These are phyloP conservation scores for Schizothorax lantsangensis DNA, from an alignment of 2,797 vertebrate species.

Conservation along the genomic window DNA sequence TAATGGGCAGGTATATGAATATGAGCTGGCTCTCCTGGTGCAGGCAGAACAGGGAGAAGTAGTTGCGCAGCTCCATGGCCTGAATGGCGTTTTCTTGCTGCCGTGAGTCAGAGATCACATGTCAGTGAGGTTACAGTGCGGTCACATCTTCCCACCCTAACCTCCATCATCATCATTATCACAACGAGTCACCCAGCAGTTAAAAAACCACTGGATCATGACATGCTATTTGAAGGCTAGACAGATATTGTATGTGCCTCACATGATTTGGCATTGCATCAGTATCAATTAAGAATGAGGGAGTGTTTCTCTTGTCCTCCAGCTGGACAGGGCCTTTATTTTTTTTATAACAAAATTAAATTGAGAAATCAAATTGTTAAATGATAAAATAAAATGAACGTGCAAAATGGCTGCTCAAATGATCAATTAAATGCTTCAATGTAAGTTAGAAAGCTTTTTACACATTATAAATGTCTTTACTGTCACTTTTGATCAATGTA, in stretches of 20 bases:
- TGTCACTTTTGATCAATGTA: neutral
- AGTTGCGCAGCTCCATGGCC: slow-evolving; percentile 95
- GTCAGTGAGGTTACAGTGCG: slow-evolving; percentile 30
- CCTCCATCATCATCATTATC: neutral
- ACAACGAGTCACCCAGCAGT: neutral
- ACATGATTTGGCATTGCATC: neutral
- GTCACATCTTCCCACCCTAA: slow-evolving; percentile 3
- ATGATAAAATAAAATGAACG: neutral
- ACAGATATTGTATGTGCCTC: neutral
- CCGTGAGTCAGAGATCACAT: slow-evolving; percentile 6
- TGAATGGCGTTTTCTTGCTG: slow-evolving; percentile 97
- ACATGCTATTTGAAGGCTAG: slow-evolving; percentile 9
- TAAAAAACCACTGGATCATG: slow-evolving; percentile 6
- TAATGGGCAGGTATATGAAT: slow-evolving; percentile 93
- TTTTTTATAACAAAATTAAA: neutral
- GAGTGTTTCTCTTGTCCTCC: neutral
- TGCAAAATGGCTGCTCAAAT: neutral
- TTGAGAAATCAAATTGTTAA: neutral
- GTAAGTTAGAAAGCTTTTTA: neutral
- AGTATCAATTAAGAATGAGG: slow-evolving; percentile 7
- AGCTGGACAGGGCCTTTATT: neutral
- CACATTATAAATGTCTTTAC: neutral
- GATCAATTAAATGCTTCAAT: neutral
- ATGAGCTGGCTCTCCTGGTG: slow-evolving; percentile 98
- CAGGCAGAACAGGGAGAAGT: slow-evolving; percentile 96